These are phyloP conservation scores for Rhorus exstirpatorius DNA, from an alignment of 2,888 invertebrate genomes.

Conservation along the genomic window DNA sequence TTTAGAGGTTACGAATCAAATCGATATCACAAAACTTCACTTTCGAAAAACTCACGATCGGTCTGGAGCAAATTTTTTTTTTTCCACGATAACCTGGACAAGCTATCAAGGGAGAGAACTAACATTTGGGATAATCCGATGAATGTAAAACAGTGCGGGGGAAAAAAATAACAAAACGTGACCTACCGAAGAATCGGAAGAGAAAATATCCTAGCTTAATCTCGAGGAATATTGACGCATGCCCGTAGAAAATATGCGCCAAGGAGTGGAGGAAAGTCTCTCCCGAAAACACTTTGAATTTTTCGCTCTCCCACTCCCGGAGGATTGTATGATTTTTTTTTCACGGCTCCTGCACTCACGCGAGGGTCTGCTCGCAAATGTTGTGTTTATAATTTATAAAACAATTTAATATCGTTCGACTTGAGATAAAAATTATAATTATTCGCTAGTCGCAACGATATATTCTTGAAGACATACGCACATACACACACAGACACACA, in stretches of 20 bases:
- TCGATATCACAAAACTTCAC: not conserved
- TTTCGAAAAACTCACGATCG: slow-evolving; percentile 6
- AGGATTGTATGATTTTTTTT: not conserved
- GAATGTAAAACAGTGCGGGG: not conserved
- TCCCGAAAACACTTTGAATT: not conserved
- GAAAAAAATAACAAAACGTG: not conserved
- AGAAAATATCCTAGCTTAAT: no score
- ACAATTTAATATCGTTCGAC: no score
- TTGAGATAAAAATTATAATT: no score
- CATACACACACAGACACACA: no score
- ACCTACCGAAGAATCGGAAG: not conserved
- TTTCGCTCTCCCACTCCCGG: not conserved
- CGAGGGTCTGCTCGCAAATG: no score
- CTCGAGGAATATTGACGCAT: slow-evolving; percentile 1
- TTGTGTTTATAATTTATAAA: no score
- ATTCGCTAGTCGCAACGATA: no score
- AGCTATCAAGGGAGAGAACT: not conserved
- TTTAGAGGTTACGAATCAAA: slow-evolving; percentile 18
- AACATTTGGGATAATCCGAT: not conserved
- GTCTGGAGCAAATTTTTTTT: not conserved
- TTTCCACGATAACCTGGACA: not conserved
- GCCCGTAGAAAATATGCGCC: not conserved
- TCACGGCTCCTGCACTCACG: no score
- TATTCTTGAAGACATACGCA: no score
- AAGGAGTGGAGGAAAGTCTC: no score